Conservation (phyloP, 2,888 invertebrate species). For the Nemurella pictetii region DNA sequence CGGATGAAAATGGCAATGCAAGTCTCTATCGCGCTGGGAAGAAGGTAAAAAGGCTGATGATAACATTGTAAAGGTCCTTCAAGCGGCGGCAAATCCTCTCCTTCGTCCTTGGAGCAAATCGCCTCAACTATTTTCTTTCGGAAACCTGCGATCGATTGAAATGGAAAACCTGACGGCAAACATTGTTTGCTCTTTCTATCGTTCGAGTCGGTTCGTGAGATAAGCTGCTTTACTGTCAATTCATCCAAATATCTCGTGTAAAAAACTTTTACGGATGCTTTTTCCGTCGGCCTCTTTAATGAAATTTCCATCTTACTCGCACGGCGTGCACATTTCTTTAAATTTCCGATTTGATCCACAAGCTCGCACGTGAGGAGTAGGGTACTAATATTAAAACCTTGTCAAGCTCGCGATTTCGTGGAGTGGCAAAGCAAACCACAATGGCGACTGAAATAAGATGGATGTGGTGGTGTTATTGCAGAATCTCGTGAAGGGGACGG, state of each 20-base stretch:
- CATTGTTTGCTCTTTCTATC: not conserved
- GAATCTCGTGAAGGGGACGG: slow-evolving; percentile 36
- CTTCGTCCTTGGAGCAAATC: not conserved
- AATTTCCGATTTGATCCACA: no score
- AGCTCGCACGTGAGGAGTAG: no score
- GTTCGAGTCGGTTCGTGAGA: not conserved
- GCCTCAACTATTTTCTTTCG: not conserved
- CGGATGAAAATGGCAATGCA: not conserved
- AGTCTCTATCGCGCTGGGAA: not conserved
- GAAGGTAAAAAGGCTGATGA: not conserved
- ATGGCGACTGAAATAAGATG: no score
- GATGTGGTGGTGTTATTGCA: slow-evolving; percentile 31
- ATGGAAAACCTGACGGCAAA: not conserved
- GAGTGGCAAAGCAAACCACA: no score
- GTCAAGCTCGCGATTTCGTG: no score
- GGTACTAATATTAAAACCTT: no score
- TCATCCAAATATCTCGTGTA: not conserved
- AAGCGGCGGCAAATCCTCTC: not conserved
- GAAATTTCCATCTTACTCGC: not conserved
- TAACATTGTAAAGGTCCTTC: not conserved
- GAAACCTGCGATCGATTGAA: not conserved
- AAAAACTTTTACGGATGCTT: not conserved
- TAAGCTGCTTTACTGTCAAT: not conserved
- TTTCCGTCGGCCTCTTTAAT: not conserved
- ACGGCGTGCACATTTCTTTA: no score